phyloP scores from a whole-genome alignment of 1,140 invertebrate genomes.

The Centruroides vittatus region DNA sequence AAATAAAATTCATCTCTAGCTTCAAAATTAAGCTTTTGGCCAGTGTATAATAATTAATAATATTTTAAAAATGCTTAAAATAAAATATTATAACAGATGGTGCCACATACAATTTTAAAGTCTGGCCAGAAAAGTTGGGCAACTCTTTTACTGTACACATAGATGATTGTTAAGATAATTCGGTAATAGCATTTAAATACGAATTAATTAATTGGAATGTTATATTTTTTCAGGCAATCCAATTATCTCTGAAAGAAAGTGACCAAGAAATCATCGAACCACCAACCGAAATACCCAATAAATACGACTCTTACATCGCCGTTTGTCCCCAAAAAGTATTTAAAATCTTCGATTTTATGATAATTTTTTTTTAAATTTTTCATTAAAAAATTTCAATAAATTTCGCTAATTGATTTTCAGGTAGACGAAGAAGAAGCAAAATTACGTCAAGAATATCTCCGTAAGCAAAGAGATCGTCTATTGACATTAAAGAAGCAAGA shows the following conservation, averaged over 20 bases:
- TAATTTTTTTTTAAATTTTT: neutral
- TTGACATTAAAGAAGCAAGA: constrained; percentile 73
- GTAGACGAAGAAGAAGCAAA: constrained; percentile 46
- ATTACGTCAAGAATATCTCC: constrained; percentile 64
- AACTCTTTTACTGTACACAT: too few relatives aligned
- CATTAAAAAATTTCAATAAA: too few relatives aligned
- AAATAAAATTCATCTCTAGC: too few relatives aligned
- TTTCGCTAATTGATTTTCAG: constrained; percentile 9
- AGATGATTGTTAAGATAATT: too few relatives aligned
- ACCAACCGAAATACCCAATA: neutral
- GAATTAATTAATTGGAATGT: too few relatives aligned
- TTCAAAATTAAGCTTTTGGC: too few relatives aligned
- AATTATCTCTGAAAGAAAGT: constrained; percentile 1
- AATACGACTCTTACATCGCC: neutral
- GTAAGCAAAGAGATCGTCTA: constrained; percentile 74
- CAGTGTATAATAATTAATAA: too few relatives aligned
- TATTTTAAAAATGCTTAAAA: too few relatives aligned
- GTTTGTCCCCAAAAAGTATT: constrained; percentile 4
- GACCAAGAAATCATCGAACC: neutral
- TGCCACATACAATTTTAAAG: too few relatives aligned
- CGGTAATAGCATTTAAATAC: too few relatives aligned
- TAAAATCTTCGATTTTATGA: neutral
- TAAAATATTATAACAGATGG: too few relatives aligned
- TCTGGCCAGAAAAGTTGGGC: too few relatives aligned
- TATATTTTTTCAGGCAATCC: neutral